Evolutionary conservation across 2,113 vertebrate genomes (phyloP).

Genomic region (Bos indicus): DNA sequence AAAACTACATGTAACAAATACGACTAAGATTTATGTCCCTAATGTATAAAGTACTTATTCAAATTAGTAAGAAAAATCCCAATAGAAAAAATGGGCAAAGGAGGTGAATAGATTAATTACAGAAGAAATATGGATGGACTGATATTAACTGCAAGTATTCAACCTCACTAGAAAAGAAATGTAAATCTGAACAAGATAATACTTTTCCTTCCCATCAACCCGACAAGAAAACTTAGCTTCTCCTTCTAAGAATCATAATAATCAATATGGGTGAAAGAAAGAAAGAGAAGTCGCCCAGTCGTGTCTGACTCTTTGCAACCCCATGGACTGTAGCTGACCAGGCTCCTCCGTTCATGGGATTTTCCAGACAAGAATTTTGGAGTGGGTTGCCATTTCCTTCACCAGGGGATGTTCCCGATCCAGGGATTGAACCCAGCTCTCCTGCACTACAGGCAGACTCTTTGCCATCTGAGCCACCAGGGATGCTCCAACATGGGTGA

Average conservation of each 20-base stretch:
- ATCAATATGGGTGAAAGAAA: neutral
- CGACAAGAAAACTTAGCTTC: neutral
- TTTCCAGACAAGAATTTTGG: neutral
- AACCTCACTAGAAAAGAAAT: neutral
- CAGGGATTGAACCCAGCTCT: neutral
- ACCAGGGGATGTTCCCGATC: neutral
- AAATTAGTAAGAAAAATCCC: conserved; percentile 13
- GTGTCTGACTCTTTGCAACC: neutral
- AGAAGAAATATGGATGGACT: neutral
- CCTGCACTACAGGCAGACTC: neutral
- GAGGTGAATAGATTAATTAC: neutral
- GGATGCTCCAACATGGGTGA: neutral
- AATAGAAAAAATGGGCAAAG: neutral
- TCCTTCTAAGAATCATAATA: neutral
- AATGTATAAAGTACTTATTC: neutral
- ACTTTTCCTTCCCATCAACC: neutral
- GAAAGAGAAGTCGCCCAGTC: neutral
- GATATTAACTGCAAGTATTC: neutral
- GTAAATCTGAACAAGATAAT: neutral
- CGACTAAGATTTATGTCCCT: neutral
- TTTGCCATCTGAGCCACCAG: neutral
- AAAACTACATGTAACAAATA: neutral
- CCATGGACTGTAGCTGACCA: neutral
- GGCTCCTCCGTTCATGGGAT: neutral
- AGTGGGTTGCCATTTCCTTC: neutral